Evolutionary conservation across 92 coral and sea anemone species (phyloP), one percentile per base, ranked within the genome.

Genomic region (Zoanthus sansibaricus): DNA sequence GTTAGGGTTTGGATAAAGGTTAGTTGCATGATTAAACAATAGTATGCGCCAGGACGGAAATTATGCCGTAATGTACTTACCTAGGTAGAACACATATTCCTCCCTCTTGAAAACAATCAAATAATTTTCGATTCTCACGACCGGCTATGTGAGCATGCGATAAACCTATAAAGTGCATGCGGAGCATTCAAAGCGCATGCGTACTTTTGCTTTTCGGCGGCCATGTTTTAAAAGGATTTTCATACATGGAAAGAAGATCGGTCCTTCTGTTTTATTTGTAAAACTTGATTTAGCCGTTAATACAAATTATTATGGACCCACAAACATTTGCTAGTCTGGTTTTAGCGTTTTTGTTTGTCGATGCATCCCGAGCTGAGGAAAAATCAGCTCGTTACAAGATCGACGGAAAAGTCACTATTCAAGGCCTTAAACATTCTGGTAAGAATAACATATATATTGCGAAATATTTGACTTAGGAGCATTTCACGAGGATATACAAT

Each of bases 331-430:
- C 21, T 59, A 17, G 72, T n/a, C 42, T 88, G 52, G 82, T 89
- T 31, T 76, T 94, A 76, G 54, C 92, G 78, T 87, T 94, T 14
- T 46, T 89, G 18, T 86, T 78, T 69, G 74, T 89, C 58, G 84
- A 84, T 51, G 79, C 79, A 46, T 37, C 87, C 44, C 89, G 79
- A 77, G 75, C 88, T 52, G 88, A 91, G 62, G 99, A 97, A 85
- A 86, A 78, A 8, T 86, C 84, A 8, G 95, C 93, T 17, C 92
- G 99, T 9, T 95, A 95, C 87, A 95, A 95, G 82, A 93, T 97
- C 44, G 99, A 97, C 77, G 99, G 99, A 47, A 93, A 93, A 88
- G 93, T 97, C 45, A 56, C 92, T 3, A 92, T 97, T 45, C 97
- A 94, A 82, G 98, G 98, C 25, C 86, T 89, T 48, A 97, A 96